These are phyloP conservation scores for Donacobius atricapilla DNA, from an alignment of 2,113 vertebrate genomes.

Conservation along the genomic window DNA sequence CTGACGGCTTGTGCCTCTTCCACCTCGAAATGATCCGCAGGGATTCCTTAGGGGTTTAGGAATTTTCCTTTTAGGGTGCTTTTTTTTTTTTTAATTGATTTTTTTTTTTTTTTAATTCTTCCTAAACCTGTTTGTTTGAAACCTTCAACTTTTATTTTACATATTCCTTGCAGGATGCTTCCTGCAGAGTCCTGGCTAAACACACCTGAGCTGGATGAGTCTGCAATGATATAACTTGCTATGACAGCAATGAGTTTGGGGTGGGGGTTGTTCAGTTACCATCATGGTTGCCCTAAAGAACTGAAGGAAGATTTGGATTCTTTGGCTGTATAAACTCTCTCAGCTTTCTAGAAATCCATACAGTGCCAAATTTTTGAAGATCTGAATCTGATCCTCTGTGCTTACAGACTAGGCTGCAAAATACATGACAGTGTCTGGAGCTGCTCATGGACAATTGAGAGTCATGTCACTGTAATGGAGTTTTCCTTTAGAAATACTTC, in stretches of 20 bases:
- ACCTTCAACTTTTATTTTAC: background rate
- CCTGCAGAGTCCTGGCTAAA: background rate
- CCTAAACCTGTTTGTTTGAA: background rate
- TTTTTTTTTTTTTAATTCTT: background rate
- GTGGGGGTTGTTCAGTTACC: background rate
- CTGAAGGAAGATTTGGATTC: background rate
- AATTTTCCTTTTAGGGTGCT: background rate
- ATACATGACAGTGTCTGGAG: background rate
- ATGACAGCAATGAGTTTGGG: rapidly evolving
- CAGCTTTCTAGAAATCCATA: background rate
- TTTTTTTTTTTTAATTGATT: too few relatives aligned
- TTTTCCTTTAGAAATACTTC: background rate
- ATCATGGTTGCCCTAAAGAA: background rate
- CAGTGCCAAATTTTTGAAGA: background rate
- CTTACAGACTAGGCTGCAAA: background rate
- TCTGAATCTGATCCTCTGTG: background rate
- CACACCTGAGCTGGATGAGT: background rate
- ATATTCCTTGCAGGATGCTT: background rate
- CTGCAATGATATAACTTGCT: background rate
- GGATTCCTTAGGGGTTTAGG: background rate
- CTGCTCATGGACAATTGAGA: background rate
- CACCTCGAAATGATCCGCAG: background rate
- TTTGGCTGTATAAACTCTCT: background rate
- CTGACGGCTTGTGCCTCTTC: background rate
- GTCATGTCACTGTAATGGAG: background rate